phyloP scores from a whole-genome alignment of 1,140 invertebrate species.

The Diuraphis noxia region DNA sequence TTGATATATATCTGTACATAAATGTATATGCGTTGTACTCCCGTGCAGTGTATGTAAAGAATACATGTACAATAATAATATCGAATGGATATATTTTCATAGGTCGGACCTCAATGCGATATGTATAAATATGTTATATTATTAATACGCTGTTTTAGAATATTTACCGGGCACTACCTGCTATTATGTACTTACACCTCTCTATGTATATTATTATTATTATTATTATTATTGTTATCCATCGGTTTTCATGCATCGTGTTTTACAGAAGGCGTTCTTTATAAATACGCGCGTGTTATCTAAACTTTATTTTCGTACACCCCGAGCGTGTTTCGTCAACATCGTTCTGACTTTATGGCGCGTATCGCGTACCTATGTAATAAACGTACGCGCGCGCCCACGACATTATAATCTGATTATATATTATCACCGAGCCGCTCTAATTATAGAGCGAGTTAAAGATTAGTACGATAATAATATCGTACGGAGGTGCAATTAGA shows the following conservation, averaged over 20 bases:
- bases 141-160: background rate
- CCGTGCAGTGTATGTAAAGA: background rate
- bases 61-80: background rate
- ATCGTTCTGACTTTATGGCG: background rate
- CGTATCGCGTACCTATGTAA: background rate
- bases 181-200: background rate
- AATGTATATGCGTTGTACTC: background rate
- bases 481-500: background rate
- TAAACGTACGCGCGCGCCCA: background rate
- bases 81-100: background rate
- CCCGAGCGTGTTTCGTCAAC: slow-evolving; percentile 22
- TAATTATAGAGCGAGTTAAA: slow-evolving; percentile 7
- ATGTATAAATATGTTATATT: no score
- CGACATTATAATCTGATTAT: slow-evolving; percentile 15
- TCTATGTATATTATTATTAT: background rate
- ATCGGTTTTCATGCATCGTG: background rate
- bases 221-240: no score
- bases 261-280: background rate
- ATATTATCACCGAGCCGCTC: background rate
- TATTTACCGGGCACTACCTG: no score
- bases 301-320: slow-evolving; percentile 26
- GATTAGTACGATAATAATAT: background rate
- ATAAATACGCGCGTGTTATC: background rate
- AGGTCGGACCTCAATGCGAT: background rate
- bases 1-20: background rate